These are phyloP conservation scores for Agrochola litura DNA, from an alignment of 2,888 invertebrate species.

Conservation along the genomic window DNA sequence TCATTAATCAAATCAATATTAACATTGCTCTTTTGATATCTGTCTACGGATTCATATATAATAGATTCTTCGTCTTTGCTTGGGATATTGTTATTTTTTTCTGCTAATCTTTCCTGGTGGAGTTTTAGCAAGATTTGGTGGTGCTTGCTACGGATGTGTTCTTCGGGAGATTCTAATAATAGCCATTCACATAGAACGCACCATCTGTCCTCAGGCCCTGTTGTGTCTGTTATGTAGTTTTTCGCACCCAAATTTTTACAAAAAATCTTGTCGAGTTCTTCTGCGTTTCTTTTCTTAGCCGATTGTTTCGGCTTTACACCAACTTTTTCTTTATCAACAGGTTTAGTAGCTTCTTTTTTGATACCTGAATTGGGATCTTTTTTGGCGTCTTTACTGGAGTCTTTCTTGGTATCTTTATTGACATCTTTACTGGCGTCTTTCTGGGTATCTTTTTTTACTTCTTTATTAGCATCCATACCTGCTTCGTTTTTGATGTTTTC, in stretches of 20 bases:
- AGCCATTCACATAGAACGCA: slow-evolving; percentile 42
- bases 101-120: slow-evolving; percentile 31
- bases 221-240: slow-evolving; percentile 23
- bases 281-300: not conserved
- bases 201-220: not conserved
- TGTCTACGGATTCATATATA: slow-evolving; percentile 33
- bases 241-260: slow-evolving; percentile 41
- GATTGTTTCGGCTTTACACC: not conserved
- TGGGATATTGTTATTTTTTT: not conserved
- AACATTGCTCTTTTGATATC: slow-evolving; percentile 40
- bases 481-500: slow-evolving; percentile 3
- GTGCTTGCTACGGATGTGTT: slow-evolving; percentile 35
- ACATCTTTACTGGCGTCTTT: not conserved
- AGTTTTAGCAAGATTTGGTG: slow-evolving; percentile 37
- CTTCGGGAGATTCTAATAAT: not conserved
- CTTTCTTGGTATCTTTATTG: not conserved
- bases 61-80: slow-evolving; percentile 10
- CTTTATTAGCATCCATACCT: not conserved
- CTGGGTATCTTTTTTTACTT: not conserved
- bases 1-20: slow-evolving; percentile 47
- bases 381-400: not conserved
- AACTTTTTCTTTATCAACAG: slow-evolving; percentile 23
- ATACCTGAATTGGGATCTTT: not conserved
- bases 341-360: slow-evolving; percentile 8
- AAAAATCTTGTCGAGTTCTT: slow-evolving; percentile 46